phyloP scores from a whole-genome alignment of 2,797 vertebrate species.

The Yasuhikotakia modesta region DNA sequence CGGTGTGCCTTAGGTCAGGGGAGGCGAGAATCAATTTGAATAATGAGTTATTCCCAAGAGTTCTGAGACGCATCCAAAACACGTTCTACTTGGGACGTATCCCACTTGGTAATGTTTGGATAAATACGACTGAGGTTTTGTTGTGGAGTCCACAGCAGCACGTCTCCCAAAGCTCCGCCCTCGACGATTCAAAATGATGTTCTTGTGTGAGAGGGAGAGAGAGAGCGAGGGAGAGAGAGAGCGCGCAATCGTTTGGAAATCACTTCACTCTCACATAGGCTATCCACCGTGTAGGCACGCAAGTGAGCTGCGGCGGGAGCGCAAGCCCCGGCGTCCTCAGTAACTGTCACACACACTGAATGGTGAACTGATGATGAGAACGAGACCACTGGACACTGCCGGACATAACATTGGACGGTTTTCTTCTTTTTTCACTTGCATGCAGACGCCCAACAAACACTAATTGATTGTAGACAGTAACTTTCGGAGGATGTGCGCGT shows the following conservation, averaged over 20 bases:
- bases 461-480: slow-evolving; percentile 21
- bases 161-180: slow-evolving; percentile 62
- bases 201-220: slow-evolving; percentile 49
- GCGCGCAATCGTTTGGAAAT: slow-evolving; percentile 67
- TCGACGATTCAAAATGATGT: slow-evolving; percentile 36
- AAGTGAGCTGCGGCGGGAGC: slow-evolving; percentile 62
- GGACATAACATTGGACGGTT: slow-evolving; percentile 25
- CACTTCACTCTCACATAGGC: slow-evolving; percentile 71
- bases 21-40: not conserved
- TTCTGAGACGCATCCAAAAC: not conserved
- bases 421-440: not conserved
- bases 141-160: slow-evolving; percentile 58
- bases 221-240: slow-evolving; percentile 31
- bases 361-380: slow-evolving; percentile 49
- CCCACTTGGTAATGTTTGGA: not conserved
- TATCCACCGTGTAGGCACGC: slow-evolving; percentile 66
- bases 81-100: not conserved
- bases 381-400: slow-evolving; percentile 41
- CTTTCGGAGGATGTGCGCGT: slow-evolving; percentile 59
- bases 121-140: slow-evolving; percentile 31
- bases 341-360: slow-evolving; percentile 39
- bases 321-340: slow-evolving; percentile 50
- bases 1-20: not conserved
- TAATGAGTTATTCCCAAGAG: not conserved
- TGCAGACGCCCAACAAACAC: not conserved